These are phyloP conservation scores for Dione vanillae DNA, from an alignment of 2,888 invertebrate genomes.

Conservation along the genomic window DNA sequence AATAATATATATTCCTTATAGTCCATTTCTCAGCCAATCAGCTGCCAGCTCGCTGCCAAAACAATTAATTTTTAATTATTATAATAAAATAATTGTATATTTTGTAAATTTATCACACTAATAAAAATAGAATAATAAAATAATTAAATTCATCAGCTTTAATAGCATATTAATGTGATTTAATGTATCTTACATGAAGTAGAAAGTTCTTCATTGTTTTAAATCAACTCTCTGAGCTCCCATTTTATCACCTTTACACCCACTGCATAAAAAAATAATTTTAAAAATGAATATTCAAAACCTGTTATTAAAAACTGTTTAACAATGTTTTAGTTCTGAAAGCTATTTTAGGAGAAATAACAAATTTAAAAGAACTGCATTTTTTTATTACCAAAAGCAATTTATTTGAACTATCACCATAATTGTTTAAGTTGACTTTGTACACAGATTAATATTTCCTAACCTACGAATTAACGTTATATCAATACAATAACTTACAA, in stretches of 20 bases:
- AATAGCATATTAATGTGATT: neutral
- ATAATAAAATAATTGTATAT: constrained; percentile 41
- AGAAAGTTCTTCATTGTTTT: constrained; percentile 73
- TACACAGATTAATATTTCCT: too few relatives aligned
- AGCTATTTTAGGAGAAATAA: neutral
- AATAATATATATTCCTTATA: constrained; percentile 9
- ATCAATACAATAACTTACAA: constrained; percentile 81
- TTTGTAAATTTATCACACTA: constrained; percentile 2
- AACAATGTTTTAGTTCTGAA: constrained; percentile 1
- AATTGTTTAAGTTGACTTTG: neutral
- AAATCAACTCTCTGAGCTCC: constrained; percentile 85
- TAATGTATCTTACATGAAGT: constrained; percentile 68
- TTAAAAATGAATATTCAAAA: constrained; percentile 16
- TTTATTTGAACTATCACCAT: constrained; percentile 3
- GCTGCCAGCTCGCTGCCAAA: constrained; percentile 18
- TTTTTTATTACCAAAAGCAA: neutral
- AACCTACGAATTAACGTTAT: too few relatives aligned
- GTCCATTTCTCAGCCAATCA: constrained; percentile 4
- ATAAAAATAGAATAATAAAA: neutral
- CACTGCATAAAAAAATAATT: constrained; percentile 70
- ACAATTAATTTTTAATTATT: constrained; percentile 38
- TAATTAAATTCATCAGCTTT: neutral
- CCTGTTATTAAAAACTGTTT: constrained; percentile 35
- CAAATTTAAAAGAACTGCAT: neutral
- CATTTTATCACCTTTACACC: constrained; percentile 89